These are phyloP conservation scores for Pachypanchax playfairii DNA, from an alignment of 2,113 vertebrate species.

Conservation along the genomic window DNA sequence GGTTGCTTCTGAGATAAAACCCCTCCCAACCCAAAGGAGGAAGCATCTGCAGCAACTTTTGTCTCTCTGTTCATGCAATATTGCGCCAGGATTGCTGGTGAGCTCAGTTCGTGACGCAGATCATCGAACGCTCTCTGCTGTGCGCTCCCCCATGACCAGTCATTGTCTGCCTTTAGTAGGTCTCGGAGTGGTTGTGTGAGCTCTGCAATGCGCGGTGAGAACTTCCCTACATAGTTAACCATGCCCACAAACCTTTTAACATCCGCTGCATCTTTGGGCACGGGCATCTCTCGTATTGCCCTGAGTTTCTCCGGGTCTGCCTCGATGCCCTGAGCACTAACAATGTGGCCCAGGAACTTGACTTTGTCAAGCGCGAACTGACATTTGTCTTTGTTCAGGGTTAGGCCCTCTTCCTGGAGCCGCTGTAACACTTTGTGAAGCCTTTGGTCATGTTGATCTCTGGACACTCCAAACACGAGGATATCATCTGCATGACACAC, in stretches of 20 bases:
- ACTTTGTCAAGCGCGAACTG: slow-evolving; percentile 5
- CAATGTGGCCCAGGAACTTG: background rate
- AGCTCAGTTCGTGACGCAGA: background rate
- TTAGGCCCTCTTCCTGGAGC: background rate
- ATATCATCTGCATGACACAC: background rate
- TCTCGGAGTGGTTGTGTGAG: background rate
- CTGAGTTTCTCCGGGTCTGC: background rate
- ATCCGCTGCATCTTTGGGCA: background rate
- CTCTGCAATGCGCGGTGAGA: slow-evolving; percentile 4
- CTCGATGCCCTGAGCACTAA: background rate
- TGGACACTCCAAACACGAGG: background rate
- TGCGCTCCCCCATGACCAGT: background rate
- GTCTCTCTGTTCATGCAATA: background rate
- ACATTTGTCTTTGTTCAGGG: background rate
- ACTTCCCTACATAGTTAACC: background rate
- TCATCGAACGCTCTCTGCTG: background rate
- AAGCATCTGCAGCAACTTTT: background rate
- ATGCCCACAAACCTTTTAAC: slow-evolving; percentile 4
- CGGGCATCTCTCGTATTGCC: background rate
- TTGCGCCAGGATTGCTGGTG: background rate
- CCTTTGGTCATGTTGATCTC: slow-evolving; percentile 8
- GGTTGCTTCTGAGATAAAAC: background rate
- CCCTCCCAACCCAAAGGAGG: background rate
- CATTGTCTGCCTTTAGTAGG: background rate
- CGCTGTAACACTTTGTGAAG: background rate